phyloP scores from a whole-genome alignment of 2,888 invertebrate genomes.

The Tachina grossa region DNA sequence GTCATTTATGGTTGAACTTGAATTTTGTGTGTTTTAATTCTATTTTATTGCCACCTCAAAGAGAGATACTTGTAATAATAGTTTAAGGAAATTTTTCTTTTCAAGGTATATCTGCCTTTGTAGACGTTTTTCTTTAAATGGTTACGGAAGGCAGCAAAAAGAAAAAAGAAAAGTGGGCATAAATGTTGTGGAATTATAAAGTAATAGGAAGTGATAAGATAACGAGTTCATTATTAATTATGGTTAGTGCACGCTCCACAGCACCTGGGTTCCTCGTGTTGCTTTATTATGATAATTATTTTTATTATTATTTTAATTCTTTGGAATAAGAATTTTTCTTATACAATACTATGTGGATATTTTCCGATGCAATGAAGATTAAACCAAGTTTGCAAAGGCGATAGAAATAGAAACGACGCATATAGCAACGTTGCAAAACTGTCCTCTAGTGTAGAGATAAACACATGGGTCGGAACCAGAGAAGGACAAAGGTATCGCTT shows the following conservation, averaged over 20 bases:
- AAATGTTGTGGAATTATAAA: conserved; percentile 16
- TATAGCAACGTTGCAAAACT: too few species aligned
- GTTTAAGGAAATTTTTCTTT: background rate
- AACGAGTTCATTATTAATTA: conserved; percentile 49
- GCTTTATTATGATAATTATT: background rate
- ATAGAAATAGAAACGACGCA: too few species aligned
- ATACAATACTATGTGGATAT: too few species aligned
- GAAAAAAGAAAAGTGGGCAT: conserved; percentile 1
- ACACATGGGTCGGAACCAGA: too few species aligned
- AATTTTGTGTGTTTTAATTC: conserved; percentile 43
- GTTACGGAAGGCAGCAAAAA: background rate
- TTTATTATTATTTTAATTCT: background rate
- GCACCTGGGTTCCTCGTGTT: conserved; percentile 30
- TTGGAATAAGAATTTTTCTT: too few species aligned
- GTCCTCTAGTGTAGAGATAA: too few species aligned
- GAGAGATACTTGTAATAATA: background rate
- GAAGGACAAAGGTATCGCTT: too few species aligned
- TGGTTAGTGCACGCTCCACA: conserved; percentile 1
- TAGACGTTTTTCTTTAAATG: background rate
- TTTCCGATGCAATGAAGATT: too few species aligned
- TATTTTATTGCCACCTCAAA: conserved; percentile 24
- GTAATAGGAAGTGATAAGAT: conserved; percentile 50
- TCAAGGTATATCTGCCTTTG: background rate
- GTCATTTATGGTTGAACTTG: conserved; percentile 60
- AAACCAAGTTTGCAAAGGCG: too few species aligned